phyloP scores from a whole-genome alignment of 2,888 invertebrate species.

The Colostygia pectinataria region DNA sequence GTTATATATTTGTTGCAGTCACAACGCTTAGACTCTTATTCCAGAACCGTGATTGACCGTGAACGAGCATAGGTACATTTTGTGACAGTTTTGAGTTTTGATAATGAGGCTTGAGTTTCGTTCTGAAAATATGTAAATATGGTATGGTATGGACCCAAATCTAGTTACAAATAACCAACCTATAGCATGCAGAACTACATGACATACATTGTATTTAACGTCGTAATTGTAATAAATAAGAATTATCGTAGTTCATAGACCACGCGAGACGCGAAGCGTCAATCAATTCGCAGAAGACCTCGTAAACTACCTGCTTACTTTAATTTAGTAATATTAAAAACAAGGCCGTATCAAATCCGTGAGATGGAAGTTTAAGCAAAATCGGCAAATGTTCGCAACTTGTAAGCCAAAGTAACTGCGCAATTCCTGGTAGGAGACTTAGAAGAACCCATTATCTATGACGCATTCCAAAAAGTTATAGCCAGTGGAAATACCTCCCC shows the following conservation, averaged over 20 bases:
- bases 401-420: conserved; percentile 59
- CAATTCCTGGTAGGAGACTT: conserved; percentile 61
- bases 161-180: too few species aligned
- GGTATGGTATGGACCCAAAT: too few species aligned
- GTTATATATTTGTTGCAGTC: too few species aligned
- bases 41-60: too few species aligned
- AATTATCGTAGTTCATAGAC: conserved; percentile 3
- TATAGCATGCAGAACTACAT: too few species aligned
- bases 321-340: conserved; percentile 47
- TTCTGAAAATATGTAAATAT: too few species aligned
- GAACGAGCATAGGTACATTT: too few species aligned
- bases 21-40: too few species aligned
- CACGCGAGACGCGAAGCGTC: conserved; percentile 19
- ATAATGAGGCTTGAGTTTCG: too few species aligned
- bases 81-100: too few species aligned
- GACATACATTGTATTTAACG: not conserved
- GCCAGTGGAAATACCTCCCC: conserved; percentile 30
- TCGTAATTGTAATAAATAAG: too few species aligned
- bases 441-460: conserved; percentile 70
- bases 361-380: conserved; percentile 58
- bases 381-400: conserved; percentile 49
- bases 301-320: conserved; percentile 40
- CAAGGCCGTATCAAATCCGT: conserved; percentile 53
- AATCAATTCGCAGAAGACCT: conserved; percentile 35
- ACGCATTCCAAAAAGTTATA: conserved; percentile 53